These are phyloP conservation scores for Oncopodura yosiiana DNA, from an alignment of 1,140 invertebrate genomes.

Conservation along the genomic window DNA sequence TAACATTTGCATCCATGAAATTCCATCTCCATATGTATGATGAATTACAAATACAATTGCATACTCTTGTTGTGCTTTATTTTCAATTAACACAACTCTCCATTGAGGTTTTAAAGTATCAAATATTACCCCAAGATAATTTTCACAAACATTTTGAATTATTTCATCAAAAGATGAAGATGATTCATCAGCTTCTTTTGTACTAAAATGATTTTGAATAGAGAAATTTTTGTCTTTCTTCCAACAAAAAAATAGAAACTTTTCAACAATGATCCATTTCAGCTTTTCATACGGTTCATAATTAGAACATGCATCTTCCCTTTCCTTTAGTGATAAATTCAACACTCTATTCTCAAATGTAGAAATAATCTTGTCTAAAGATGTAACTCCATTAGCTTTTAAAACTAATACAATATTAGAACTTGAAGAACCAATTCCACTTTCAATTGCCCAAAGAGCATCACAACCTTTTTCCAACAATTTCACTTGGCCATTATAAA, in stretches of 20 bases:
- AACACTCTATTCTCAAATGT: constrained; percentile 23
- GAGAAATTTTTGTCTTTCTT: constrained; percentile 16
- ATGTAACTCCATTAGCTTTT: constrained; percentile 11
- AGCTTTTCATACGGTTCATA: constrained; percentile 27
- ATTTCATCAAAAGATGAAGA: constrained; percentile 16
- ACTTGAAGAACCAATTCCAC: constrained; percentile 5
- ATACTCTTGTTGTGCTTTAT: constrained; percentile 10
- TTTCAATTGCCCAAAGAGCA: constrained; percentile 25
- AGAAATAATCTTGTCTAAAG: constrained; percentile 13
- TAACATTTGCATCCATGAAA: constrained; percentile 27
- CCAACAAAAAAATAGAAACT: constrained; percentile 28
- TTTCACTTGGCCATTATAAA: constrained; percentile 4
- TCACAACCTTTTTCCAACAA: constrained; percentile 17
- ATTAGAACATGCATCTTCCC: constrained; percentile 2
- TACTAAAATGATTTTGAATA: constrained; percentile 22
- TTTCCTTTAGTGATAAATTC: constrained; percentile 2
- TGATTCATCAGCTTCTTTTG: constrained; percentile 16
- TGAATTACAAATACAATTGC: constrained; percentile 20
- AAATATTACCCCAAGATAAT: constrained; percentile 17
- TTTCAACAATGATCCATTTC: constrained; percentile 22
- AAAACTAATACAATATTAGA: constrained; percentile 26
- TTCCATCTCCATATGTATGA: constrained; percentile 26
- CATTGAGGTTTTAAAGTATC: constrained; percentile 17
- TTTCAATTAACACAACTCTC: constrained; percentile 7
- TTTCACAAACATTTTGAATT: constrained; percentile 22